phyloP scores from a whole-genome alignment of 2,797 vertebrate species.

The Pipistrellus nathusii region DNA sequence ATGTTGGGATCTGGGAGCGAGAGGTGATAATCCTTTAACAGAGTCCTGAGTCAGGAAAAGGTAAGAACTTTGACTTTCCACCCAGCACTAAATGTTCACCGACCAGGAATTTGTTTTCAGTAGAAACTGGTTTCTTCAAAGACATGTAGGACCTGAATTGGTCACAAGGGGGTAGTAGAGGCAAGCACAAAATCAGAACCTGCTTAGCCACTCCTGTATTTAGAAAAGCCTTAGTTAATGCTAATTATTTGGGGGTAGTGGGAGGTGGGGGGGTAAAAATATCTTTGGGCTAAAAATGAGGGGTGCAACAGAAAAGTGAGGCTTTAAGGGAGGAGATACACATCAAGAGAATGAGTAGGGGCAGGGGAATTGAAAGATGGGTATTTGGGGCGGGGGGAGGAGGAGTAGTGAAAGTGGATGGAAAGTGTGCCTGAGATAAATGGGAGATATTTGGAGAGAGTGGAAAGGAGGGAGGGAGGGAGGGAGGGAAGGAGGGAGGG shows the following conservation, averaged over 20 bases:
- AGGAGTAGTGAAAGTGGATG: not conserved
- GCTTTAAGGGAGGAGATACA: not conserved
- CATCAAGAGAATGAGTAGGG: not conserved
- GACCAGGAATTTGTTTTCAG: not conserved
- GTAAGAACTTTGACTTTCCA: not conserved
- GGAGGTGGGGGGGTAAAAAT: not conserved
- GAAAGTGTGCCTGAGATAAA: not conserved
- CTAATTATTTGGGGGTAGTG: not conserved
- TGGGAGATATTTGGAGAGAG: not conserved
- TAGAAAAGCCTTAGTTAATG: not conserved
- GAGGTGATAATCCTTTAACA: not conserved
- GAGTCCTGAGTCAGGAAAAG: slow-evolving; percentile 22
- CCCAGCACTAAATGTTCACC: not conserved
- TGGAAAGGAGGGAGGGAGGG: no score
- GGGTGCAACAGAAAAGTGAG: not conserved
- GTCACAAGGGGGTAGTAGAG: slow-evolving; percentile 37
- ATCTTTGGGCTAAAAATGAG: not conserved
- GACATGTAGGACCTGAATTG: not conserved
- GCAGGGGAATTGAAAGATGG: not conserved
- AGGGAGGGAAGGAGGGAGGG: no score
- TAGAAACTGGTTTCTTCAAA: not conserved
- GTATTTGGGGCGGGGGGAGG: not conserved
- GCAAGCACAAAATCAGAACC: not conserved
- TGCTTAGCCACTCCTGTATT: not conserved
- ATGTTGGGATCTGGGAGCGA: not conserved